phyloP scores from a whole-genome alignment of 53 echinoderm and acorn worm species.

The Paelopatides confundens region DNA sequence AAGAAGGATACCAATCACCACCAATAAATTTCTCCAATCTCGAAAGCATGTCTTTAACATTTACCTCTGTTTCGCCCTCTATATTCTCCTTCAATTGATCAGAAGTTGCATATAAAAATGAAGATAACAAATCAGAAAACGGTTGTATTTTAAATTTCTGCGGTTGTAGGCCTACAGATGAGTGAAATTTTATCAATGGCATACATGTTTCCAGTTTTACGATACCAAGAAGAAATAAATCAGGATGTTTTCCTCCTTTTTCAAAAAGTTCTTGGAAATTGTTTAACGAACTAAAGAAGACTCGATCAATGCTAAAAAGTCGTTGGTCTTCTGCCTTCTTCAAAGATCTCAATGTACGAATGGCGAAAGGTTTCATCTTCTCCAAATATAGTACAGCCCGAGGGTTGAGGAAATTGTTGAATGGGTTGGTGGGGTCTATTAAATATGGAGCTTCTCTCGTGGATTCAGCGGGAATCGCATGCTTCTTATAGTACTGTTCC shows the following conservation, averaged over 20 bases:
- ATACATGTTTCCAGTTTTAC: neutral
- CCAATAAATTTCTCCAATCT: neutral
- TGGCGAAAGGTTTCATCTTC: neutral
- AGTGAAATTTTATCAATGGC: neutral
- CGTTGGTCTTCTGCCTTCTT: neutral
- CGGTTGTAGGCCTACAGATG: neutral
- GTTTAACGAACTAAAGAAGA: neutral
- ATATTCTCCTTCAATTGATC: neutral
- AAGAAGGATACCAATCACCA: neutral
- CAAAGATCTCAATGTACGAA: neutral
- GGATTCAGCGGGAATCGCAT: neutral
- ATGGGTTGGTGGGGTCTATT: conserved; percentile 19
- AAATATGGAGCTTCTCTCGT: neutral
- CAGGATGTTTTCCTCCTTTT: neutral
- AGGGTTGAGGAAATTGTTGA: neutral
- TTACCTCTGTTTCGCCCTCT: neutral
- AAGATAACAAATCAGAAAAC: neutral
- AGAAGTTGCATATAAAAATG: neutral
- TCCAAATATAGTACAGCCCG: neutral
- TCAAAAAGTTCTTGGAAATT: neutral
- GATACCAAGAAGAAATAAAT: neutral
- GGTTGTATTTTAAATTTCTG: neutral
- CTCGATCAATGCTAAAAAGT: neutral
- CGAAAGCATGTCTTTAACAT: neutral
- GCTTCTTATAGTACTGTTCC: neutral